phyloP scores from a whole-genome alignment of 1,140 invertebrate species.

The Nasonia longicornis region DNA sequence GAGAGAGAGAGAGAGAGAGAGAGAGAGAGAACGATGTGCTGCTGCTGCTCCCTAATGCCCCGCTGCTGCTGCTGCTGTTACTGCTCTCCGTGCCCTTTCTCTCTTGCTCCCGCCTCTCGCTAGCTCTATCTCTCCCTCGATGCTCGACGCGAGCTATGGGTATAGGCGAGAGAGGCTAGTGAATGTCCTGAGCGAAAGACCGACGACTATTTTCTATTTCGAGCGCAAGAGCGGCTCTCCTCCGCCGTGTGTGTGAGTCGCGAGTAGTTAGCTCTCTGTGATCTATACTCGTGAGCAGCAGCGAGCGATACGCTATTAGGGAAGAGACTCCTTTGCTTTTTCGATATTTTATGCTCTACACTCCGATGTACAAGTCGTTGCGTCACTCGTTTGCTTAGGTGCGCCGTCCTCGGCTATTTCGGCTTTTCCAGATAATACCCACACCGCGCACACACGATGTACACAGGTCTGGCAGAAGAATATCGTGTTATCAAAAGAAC shows the following conservation, averaged over 20 bases:
- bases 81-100: conserved; percentile 13
- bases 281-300: neutral
- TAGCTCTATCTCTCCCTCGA: neutral
- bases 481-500: too few species aligned
- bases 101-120: conserved; percentile 1
- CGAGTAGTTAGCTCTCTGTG: neutral
- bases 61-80: too few species aligned
- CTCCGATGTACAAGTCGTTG: too few species aligned
- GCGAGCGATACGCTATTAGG: too few species aligned
- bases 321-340: too few species aligned
- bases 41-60: conserved; percentile 39
- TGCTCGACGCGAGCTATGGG: neutral
- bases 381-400: too few species aligned
- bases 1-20: conserved; percentile 24
- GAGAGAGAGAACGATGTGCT: conserved; percentile 24
- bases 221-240: neutral
- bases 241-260: neutral
- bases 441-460: too few species aligned
- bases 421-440: too few species aligned
- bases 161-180: conserved; percentile 26
- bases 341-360: too few species aligned
- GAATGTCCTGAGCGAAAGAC: conserved; percentile 41
- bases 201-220: conserved; percentile 42
- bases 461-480: too few species aligned
- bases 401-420: too few species aligned